These are phyloP conservation scores for Drosophila koepferae DNA, from an alignment of 2,888 invertebrate genomes.

Conservation along the genomic window DNA sequence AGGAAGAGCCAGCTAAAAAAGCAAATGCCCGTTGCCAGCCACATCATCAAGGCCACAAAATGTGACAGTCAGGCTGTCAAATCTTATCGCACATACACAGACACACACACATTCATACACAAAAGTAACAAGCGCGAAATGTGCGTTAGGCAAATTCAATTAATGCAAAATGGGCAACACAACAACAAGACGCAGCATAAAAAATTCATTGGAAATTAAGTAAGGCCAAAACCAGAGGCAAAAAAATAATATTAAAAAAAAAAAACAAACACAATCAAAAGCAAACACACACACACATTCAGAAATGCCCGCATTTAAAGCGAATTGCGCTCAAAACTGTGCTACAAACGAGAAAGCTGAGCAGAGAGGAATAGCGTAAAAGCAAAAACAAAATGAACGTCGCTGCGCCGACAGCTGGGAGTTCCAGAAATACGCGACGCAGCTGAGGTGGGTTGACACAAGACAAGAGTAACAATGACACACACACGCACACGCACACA, in stretches of 20 bases:
- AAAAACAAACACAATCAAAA: slow-evolving; percentile 20
- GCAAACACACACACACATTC: slow-evolving; percentile 8
- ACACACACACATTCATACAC: not conserved
- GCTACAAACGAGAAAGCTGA: slow-evolving; percentile 42
- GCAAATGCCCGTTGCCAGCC: slow-evolving; percentile 10
- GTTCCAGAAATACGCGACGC: slow-evolving; percentile 48
- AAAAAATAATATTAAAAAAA: not conserved
- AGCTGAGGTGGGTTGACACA: slow-evolving; percentile 57
- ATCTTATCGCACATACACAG: slow-evolving; percentile 17
- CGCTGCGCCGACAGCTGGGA: slow-evolving; percentile 48
- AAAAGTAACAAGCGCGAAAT: slow-evolving; percentile 16
- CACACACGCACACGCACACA: slow-evolving; percentile 28
- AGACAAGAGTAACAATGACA: slow-evolving; percentile 54
- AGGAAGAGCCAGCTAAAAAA: not conserved
- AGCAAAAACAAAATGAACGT: slow-evolving; percentile 24
- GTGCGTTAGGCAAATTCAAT: slow-evolving; percentile 37
- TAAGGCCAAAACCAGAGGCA: slow-evolving; percentile 15
- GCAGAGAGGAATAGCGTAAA: slow-evolving; percentile 14
- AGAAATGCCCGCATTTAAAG: slow-evolving; percentile 29
- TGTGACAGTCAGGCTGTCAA: slow-evolving; percentile 27
- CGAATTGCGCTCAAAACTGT: slow-evolving; percentile 56
- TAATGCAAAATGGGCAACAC: slow-evolving; percentile 31
- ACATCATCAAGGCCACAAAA: slow-evolving; percentile 56
- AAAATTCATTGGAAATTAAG: slow-evolving; percentile 47
- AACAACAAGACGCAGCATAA: slow-evolving; percentile 23